These are phyloP conservation scores for Chirona hameri DNA, from an alignment of 2,888 invertebrate genomes.

Conservation along the genomic window DNA sequence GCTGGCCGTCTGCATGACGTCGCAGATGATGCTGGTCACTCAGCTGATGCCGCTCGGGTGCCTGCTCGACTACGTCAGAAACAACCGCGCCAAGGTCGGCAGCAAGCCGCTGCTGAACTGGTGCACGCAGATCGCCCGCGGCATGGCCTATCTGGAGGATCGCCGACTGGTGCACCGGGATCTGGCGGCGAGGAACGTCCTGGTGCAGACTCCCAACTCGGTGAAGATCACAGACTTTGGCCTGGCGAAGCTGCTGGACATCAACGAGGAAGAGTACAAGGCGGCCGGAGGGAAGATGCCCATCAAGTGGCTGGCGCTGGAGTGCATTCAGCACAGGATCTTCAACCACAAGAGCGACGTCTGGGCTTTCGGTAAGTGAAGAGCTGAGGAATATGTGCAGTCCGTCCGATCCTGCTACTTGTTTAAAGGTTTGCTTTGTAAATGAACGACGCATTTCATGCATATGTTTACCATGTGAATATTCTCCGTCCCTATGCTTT, in stretches of 20 bases:
- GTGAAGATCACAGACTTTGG: conserved; percentile 99
- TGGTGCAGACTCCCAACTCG: conserved; percentile 87
- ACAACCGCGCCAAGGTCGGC: conserved; percentile 82
- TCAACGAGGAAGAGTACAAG: conserved; percentile 92
- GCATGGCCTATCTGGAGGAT: conserved; percentile 94
- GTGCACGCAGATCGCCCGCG: conserved; percentile 95
- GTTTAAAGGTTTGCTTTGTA: too few species aligned
- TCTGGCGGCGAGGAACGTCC: conserved; percentile 92
- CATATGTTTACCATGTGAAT: too few species aligned
- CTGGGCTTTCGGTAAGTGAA: conserved; percentile 82
- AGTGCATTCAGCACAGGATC: conserved; percentile 91
- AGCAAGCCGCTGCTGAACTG: conserved; percentile 92
- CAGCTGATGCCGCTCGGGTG: conserved; percentile 97
- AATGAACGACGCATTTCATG: too few species aligned
- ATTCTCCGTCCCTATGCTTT: too few species aligned
- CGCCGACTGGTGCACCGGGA: conserved; percentile 92
- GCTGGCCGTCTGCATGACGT: conserved; percentile 93
- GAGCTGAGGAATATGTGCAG: too few species aligned
- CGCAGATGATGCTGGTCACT: conserved; percentile 96
- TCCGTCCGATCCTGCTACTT: too few species aligned
- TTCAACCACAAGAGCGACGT: conserved; percentile 98
- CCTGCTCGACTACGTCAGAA: conserved; percentile 87
- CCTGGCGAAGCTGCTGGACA: conserved; percentile 88
- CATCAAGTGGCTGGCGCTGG: conserved; percentile 96
- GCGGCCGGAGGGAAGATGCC: conserved; percentile 98